Conservation (phyloP, 2,888 invertebrate genomes). For the Diaprepes abbreviatus region DNA sequence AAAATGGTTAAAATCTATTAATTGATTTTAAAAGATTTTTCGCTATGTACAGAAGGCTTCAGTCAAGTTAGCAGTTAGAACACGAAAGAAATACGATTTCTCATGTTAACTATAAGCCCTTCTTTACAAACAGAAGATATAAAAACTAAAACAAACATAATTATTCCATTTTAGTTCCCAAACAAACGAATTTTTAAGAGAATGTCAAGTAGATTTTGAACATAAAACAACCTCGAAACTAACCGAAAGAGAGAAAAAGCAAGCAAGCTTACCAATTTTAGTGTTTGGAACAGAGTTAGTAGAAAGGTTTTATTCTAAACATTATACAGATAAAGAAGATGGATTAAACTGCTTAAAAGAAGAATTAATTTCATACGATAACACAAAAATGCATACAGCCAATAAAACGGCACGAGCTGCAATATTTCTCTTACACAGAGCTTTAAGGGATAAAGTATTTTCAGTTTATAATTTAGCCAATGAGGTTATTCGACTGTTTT, state of each 20-base stretch:
- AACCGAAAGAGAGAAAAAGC: slow-evolving; percentile 86
- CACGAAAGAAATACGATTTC: no score
- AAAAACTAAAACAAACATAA: background rate
- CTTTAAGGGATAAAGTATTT: slow-evolving; percentile 89
- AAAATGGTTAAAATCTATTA: no score
- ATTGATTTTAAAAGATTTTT: no score
- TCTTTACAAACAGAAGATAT: no score
- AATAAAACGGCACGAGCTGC: slow-evolving; percentile 89
- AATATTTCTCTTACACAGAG: slow-evolving; percentile 82
- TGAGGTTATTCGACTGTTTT: slow-evolving; percentile 83
- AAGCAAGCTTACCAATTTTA: slow-evolving; percentile 90
- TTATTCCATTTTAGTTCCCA: slow-evolving; percentile 75
- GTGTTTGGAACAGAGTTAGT: slow-evolving; percentile 93
- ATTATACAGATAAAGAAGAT: slow-evolving; percentile 91
- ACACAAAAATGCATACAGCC: slow-evolving; percentile 70
- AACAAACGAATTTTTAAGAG: slow-evolving; percentile 85
- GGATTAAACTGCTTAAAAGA: slow-evolving; percentile 80
- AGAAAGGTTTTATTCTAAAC: slow-evolving; percentile 91
- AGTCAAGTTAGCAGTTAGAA: no score
- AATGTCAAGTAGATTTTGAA: slow-evolving; percentile 75
- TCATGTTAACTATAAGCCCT: no score
- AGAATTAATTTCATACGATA: slow-evolving; percentile 69
- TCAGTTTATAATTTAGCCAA: slow-evolving; percentile 89
- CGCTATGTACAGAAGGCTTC: no score
- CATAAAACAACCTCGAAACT: slow-evolving; percentile 72